Conservation (phyloP, 2,113 vertebrate genomes). For the Fregata magnificens region DNA sequence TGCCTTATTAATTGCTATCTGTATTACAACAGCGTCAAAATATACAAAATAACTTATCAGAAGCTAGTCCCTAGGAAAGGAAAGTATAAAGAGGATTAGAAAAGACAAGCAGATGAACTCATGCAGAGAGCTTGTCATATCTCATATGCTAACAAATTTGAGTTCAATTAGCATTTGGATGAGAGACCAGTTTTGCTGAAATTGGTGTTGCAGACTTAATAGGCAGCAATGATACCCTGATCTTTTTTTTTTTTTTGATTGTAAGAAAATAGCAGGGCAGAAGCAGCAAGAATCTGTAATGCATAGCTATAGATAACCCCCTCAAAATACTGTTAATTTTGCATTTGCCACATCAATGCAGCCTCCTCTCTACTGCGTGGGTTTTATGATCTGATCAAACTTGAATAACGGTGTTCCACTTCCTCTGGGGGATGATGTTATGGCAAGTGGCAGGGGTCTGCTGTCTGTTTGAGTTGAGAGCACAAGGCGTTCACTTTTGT, state of each 20-base stretch:
- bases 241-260: not conserved
- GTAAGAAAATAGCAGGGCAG: not conserved
- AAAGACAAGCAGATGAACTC: conserved; percentile 47
- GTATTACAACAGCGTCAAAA: conserved; percentile 11
- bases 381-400: not conserved
- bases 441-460: not conserved
- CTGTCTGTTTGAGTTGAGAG: not conserved
- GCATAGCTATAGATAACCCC: not conserved
- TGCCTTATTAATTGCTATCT: not conserved
- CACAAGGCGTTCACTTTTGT: not conserved
- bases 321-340: not conserved
- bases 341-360: not conserved
- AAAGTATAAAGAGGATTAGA: conserved; percentile 38
- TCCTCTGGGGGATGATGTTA: not conserved
- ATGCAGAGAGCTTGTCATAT: conserved; percentile 36
- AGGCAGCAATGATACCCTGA: not conserved
- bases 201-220: not conserved
- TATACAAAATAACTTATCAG: not conserved
- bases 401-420: not conserved
- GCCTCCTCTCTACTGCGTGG: not conserved
- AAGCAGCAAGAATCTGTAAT: not conserved
- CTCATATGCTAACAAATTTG: conserved; percentile 45
- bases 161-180: conserved; percentile 49
- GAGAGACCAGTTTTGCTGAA: conserved; percentile 20
- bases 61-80: not conserved